Conservation (phyloP, 2,113 vertebrate genomes). For the Labeo catla region DNA sequence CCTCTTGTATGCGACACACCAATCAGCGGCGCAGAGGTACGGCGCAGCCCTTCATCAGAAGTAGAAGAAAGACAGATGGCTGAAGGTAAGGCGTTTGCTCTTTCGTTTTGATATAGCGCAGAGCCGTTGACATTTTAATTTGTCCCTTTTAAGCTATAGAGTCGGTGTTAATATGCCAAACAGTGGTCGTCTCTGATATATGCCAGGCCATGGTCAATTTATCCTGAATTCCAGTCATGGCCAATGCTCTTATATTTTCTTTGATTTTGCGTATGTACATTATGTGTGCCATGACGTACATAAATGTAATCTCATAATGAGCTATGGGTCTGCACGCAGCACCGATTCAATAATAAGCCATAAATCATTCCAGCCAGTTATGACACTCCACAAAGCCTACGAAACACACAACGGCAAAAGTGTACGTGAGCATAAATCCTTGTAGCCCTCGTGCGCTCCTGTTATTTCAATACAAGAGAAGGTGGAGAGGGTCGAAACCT, state of each 20-base stretch:
- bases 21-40: slow-evolving; percentile 33
- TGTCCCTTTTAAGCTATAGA: slow-evolving; percentile 59
- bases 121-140: slow-evolving; percentile 61
- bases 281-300: slow-evolving; percentile 63
- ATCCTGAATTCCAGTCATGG: slow-evolving; percentile 50
- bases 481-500: slow-evolving; percentile 7
- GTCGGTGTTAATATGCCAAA: slow-evolving; percentile 64
- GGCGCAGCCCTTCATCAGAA: slow-evolving; percentile 47
- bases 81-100: slow-evolving; percentile 58
- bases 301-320: slow-evolving; percentile 73
- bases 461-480: slow-evolving; percentile 50
- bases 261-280: slow-evolving; percentile 54
- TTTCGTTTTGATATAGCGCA: slow-evolving; percentile 59
- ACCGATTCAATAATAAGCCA: slow-evolving; percentile 69
- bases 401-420: slow-evolving; percentile 65
- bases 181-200: slow-evolving; percentile 61
- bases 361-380: slow-evolving; percentile 65
- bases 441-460: slow-evolving; percentile 47
- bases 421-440: slow-evolving; percentile 56
- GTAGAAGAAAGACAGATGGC: slow-evolving; percentile 57
- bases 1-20: slow-evolving; percentile 12
- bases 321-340: slow-evolving; percentile 66
- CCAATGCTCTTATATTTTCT: slow-evolving; percentile 49
- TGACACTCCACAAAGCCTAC: slow-evolving; percentile 65
- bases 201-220: slow-evolving; percentile 63